phyloP scores from a whole-genome alignment of 2,113 vertebrate genomes.

The Boulengeromyrus knoepffleri region DNA sequence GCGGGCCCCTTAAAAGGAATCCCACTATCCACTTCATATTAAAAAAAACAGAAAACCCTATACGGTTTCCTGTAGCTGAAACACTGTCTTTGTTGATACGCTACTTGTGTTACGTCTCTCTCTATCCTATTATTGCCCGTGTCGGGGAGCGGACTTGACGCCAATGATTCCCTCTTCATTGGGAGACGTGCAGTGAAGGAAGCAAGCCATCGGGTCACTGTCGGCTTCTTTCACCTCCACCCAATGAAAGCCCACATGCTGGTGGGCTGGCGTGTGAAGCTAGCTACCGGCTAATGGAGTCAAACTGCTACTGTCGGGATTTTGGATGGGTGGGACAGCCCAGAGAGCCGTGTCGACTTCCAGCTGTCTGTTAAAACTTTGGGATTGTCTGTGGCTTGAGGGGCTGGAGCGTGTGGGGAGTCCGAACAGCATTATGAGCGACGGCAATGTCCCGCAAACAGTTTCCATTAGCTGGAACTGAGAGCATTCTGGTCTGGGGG shows the following conservation, averaged over 20 bases:
- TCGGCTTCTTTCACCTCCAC: neutral
- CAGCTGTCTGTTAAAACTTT: neutral
- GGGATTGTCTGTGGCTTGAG: neutral
- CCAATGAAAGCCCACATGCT: neutral
- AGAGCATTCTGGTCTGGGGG: neutral
- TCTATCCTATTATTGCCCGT: neutral
- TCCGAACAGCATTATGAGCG: neutral
- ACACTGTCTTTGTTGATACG: neutral
- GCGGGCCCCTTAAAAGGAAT: neutral
- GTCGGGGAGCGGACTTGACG: neutral
- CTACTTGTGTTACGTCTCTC: neutral
- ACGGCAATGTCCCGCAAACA: neutral
- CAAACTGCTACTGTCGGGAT: neutral
- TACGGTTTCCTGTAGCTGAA: neutral
- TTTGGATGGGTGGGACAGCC: neutral
- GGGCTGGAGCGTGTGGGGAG: neutral
- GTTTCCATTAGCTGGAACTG: slow-evolving; percentile 13
- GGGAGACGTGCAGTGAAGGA: neutral
- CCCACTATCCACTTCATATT: neutral
- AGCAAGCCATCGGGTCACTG: neutral
- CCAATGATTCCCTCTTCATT: neutral
- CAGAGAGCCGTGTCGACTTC: neutral
- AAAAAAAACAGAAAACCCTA: neutral
- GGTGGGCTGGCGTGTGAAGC: neutral
- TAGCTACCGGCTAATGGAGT: neutral